Conservation (phyloP, 2,113 vertebrate species). For the Dendropsophus ebraccatus region DNA sequence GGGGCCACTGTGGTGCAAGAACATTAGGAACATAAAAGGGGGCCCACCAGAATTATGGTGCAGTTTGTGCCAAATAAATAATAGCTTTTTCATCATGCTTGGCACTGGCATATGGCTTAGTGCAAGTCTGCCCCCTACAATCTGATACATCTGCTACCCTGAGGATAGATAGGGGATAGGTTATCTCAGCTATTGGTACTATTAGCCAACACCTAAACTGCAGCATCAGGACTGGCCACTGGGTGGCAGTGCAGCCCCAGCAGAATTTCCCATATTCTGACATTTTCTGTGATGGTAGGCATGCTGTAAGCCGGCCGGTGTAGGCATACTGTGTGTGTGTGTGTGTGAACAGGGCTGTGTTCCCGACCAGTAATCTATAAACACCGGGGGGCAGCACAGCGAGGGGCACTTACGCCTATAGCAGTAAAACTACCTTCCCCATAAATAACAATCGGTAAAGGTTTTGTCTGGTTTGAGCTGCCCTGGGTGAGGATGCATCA, state of each 20-base stretch:
- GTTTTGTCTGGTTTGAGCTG: neutral
- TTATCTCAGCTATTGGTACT: no score
- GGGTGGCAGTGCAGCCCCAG: conserved; percentile 3
- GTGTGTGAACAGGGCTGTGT: neutral
- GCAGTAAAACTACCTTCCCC: neutral
- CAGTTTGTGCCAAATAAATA: no score
- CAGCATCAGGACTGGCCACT: neutral
- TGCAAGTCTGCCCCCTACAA: no score
- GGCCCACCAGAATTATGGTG: no score
- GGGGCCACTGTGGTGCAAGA: no score
- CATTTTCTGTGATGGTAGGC: neutral
- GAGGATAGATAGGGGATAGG: no score
- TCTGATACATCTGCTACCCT: no score
- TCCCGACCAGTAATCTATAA: neutral
- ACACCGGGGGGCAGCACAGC: no score
- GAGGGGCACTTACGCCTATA: neutral
- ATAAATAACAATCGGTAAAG: neutral
- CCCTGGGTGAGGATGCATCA: neutral
- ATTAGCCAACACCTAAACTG: neutral
- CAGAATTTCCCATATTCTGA: neutral
- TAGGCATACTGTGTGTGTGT: neutral
- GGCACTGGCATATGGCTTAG: no score
- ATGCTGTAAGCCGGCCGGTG: neutral
- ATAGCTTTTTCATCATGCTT: no score
- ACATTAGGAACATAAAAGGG: no score